These are phyloP conservation scores for Fopius arisanus DNA, from an alignment of 1,140 invertebrate species.

Conservation along the genomic window DNA sequence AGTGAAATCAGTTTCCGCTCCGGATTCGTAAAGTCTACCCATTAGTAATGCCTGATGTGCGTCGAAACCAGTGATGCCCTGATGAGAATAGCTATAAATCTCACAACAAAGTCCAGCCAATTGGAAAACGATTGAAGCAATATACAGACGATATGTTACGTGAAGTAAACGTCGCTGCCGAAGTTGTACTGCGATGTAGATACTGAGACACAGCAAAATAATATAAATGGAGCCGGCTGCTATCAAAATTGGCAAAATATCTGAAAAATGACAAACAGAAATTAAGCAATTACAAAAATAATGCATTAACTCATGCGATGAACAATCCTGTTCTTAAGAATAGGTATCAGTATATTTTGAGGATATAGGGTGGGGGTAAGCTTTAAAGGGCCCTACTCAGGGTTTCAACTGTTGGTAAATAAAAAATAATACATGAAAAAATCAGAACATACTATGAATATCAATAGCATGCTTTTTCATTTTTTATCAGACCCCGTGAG, in stretches of 20 bases:
- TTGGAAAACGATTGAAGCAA: conserved; percentile 74
- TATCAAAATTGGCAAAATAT: conserved; percentile 77
- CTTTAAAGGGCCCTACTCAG: too few relatives aligned
- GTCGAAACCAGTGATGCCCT: conserved; percentile 38
- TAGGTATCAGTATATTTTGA: too few relatives aligned
- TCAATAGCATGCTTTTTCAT: too few relatives aligned
- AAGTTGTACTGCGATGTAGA: conserved; percentile 75
- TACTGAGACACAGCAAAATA: conserved; percentile 51
- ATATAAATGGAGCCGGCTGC: conserved; percentile 70
- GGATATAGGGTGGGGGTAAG: too few relatives aligned
- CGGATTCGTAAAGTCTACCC: conserved; percentile 75
- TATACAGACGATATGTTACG: conserved; percentile 87
- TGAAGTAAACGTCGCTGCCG: conserved; percentile 82
- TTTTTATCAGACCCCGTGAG: too few relatives aligned
- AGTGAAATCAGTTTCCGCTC: conserved; percentile 78
- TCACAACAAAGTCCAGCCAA: conserved; percentile 67
- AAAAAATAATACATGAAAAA: too few relatives aligned
- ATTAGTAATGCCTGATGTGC: conserved; percentile 29
- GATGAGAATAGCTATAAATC: conserved; percentile 37
- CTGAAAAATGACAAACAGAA: conserved; percentile 63
- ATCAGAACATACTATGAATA: too few relatives aligned
- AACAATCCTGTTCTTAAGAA: too few relatives aligned
- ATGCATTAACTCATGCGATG: too few relatives aligned
- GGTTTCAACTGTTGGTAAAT: too few relatives aligned
- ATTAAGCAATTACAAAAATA: too few relatives aligned